Conservation (phyloP, 2,888 invertebrate genomes). For the Orchestes rusci region DNA sequence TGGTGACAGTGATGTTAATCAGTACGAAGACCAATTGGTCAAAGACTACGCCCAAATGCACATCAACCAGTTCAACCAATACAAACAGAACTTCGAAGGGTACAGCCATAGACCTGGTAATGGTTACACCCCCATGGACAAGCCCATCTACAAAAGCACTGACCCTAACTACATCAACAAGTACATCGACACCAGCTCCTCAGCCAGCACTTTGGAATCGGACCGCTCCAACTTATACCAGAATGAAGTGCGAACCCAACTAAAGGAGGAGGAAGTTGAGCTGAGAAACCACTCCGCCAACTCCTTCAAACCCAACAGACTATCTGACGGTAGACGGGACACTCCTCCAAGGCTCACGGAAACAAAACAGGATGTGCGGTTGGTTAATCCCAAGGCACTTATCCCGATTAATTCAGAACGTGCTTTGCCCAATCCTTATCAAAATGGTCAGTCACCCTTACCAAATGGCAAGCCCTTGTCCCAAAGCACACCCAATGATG, state of each 20-base stretch:
- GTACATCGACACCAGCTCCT: constrained; percentile 41
- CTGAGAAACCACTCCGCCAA: constrained; percentile 9
- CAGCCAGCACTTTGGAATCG: constrained; percentile 40
- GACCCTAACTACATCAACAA: constrained; percentile 33
- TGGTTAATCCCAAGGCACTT: constrained; percentile 41
- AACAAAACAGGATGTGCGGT: constrained; percentile 36
- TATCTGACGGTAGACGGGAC: constrained; percentile 25
- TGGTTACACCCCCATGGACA: constrained; percentile 37
- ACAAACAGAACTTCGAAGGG: constrained; percentile 32
- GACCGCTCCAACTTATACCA: constrained; percentile 33
- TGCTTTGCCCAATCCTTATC: constrained; percentile 41
- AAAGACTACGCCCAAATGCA: constrained; percentile 36
- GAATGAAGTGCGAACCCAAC: constrained; percentile 25
- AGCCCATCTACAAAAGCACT: constrained; percentile 27
- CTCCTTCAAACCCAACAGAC: constrained; percentile 18
- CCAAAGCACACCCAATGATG: constrained; percentile 8
- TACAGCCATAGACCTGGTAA: neutral
- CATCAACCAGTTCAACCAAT: constrained; percentile 35
- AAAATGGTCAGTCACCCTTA: constrained; percentile 17
- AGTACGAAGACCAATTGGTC: constrained; percentile 32
- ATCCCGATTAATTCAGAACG: constrained; percentile 42
- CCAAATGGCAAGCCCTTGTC: constrained; percentile 2
- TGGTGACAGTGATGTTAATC: constrained; percentile 19
- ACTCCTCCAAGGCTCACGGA: constrained; percentile 39
- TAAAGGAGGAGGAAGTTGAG: constrained; percentile 19